phyloP scores from a whole-genome alignment of 2,113 vertebrate genomes.

The Stegastes partitus region DNA sequence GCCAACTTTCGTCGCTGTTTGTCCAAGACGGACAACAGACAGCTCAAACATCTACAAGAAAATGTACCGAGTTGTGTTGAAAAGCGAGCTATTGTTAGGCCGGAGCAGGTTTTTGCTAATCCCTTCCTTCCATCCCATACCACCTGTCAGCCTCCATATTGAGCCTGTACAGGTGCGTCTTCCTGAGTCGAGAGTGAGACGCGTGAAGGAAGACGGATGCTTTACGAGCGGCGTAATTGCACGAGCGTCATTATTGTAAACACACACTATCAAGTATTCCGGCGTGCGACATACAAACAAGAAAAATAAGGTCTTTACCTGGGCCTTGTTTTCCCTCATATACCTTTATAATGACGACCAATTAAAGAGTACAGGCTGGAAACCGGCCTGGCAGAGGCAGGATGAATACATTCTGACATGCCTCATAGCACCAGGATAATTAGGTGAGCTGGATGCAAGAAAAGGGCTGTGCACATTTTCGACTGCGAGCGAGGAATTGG shows the following conservation, averaged over 20 bases:
- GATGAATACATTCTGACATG: constrained; percentile 77
- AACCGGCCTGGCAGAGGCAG: constrained; percentile 57
- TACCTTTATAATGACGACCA: constrained; percentile 82
- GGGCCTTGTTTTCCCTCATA: constrained; percentile 46
- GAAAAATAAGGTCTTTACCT: constrained; percentile 44
- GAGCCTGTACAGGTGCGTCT: neutral
- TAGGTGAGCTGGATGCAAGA: constrained; percentile 76
- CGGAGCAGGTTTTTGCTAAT: constrained; percentile 8
- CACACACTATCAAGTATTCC: constrained; percentile 49
- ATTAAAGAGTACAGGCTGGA: constrained; percentile 77
- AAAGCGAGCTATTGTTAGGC: neutral
- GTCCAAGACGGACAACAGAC: neutral
- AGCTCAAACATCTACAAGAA: neutral
- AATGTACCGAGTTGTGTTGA: neutral
- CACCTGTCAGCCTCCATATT: constrained; percentile 1
- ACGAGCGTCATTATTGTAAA: constrained; percentile 56
- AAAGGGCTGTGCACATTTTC: constrained; percentile 58
- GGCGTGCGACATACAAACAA: constrained; percentile 38
- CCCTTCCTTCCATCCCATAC: neutral
- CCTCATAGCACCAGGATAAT: constrained; percentile 82
- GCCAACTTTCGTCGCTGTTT: neutral
- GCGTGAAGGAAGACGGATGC: constrained; percentile 8
- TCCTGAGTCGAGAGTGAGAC: neutral
- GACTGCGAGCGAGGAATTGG: constrained; percentile 70
- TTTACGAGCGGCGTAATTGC: constrained; percentile 47